Evolutionary conservation across 2,797 vertebrate genomes (phyloP), one percentile per base, ranked within the genome.

Genomic region (Eurystomus glaucurus): DNA sequence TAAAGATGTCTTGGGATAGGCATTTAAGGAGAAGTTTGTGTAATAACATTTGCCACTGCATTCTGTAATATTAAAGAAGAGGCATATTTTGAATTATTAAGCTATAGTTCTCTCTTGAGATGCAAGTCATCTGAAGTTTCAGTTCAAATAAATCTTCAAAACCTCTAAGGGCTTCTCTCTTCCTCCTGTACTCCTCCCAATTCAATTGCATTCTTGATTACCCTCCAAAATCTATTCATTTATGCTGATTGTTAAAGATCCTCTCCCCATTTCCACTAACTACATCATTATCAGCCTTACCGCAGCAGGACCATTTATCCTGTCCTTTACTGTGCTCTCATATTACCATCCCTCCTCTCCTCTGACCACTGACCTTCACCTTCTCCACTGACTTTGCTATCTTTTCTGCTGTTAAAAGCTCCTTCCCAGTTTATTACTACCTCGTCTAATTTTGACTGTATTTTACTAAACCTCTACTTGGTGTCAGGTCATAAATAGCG

Each of bases 171-270:
- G 16, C 41, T 86, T 76, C 28, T 93, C 10, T 50, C 17, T 79
- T 90, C 74, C 62, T 76, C 70, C 58, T 5, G 3, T 89, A 70
- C 62, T 88, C 88, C 88, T 94, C 72, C 57, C 69, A 88, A 2
- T 81, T 85, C 54, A 95, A 91, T 78, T 95, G 76, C 69, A 58
- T 94, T 95, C 92, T 86, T 96, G 92, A 96, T 92, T 93, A 91
- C 48, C 45, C 66, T 96, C 74, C 66, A 91, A 89, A 97, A 70
- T 88, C 83, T 86, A 80, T 94, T 97, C 4, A 95, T 94, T 95
- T 93, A 60, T 94, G 83, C 71, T 89, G 77, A 91, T 95, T 86
- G 57, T 95, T 95, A 97, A 95, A 90, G 77, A 85, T 85, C 51
- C 31, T 95, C 55, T 93, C 66, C 83, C 80, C 51, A 76, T 76